Evolutionary conservation across 2,113 vertebrate species (phyloP).

Genomic region (Corythaixoides concolor): DNA sequence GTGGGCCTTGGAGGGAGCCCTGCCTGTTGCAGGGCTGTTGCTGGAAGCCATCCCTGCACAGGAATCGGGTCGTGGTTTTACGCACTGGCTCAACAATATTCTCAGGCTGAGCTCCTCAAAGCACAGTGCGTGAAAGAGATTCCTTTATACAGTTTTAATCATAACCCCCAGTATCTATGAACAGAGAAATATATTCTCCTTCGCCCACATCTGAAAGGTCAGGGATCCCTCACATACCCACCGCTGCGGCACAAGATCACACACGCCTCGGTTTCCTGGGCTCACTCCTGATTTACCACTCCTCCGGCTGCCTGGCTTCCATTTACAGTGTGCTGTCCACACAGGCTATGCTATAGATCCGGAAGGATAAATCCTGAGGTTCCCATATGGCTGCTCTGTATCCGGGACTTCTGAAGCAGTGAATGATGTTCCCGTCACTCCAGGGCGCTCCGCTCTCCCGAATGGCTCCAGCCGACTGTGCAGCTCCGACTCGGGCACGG

Average conservation of each 20-base stretch:
- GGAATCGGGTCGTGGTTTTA: background rate
- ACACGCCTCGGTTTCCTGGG: background rate
- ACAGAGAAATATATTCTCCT: background rate
- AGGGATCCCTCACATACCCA: background rate
- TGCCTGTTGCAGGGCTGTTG: background rate
- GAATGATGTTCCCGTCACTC: background rate
- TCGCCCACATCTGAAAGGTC: background rate
- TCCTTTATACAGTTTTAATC: conserved; percentile 1
- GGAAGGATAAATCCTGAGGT: background rate
- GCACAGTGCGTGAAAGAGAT: background rate
- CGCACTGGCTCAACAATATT: background rate
- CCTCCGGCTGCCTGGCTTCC: background rate
- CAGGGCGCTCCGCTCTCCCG: background rate
- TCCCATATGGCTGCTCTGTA: rapidly evolving
- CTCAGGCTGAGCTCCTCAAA: conserved; percentile 3
- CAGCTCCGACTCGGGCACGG: background rate
- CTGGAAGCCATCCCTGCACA: background rate
- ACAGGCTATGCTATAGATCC: background rate
- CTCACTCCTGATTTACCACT: background rate
- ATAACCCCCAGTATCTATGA: background rate
- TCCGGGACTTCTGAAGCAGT: background rate
- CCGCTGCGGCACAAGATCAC: background rate
- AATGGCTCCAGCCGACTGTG: rapidly evolving
- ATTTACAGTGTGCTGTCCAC: background rate
- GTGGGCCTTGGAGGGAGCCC: background rate